Evolutionary conservation across 2,113 vertebrate genomes (phyloP).

Genomic region (Brachyhypopomus occidentalis): DNA sequence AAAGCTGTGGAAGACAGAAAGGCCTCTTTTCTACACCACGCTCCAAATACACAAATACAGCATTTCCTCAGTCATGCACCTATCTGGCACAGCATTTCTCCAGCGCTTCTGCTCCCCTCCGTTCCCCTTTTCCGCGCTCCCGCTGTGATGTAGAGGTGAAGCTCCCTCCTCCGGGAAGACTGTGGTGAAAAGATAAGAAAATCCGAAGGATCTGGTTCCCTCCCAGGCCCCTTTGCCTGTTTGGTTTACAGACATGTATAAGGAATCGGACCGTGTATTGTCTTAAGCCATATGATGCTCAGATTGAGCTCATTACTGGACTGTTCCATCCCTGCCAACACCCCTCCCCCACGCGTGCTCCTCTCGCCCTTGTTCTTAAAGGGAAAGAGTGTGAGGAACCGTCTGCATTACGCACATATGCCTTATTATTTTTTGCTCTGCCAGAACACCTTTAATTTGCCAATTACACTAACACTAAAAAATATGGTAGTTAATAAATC

Average conservation of each 20-base stretch:
- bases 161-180: slow-evolving; percentile 58
- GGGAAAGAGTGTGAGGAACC: slow-evolving; percentile 69
- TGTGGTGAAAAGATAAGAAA: slow-evolving; percentile 47
- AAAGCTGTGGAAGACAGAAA: slow-evolving; percentile 53
- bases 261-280: slow-evolving; percentile 65
- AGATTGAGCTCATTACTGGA: slow-evolving; percentile 80
- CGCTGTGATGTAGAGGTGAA: slow-evolving; percentile 60
- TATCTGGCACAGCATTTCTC: slow-evolving; percentile 58
- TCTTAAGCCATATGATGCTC: slow-evolving; percentile 71
- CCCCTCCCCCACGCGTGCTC: slow-evolving; percentile 75
- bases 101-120: slow-evolving; percentile 52
- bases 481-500: no score
- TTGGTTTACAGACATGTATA: slow-evolving; percentile 42
- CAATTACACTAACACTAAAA: no score
- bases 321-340: slow-evolving; percentile 78
- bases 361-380: slow-evolving; percentile 74
- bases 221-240: slow-evolving; percentile 50
- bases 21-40: slow-evolving; percentile 54
- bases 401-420: neutral
- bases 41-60: slow-evolving; percentile 61
- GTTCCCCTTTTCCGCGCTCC: slow-evolving; percentile 52
- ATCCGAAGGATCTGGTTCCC: slow-evolving; percentile 50
- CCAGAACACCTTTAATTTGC: no score
- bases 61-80: slow-evolving; percentile 56
- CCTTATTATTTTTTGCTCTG: no score